Base-by-base conservation (phyloP, 2,888 invertebrate genomes). In the Drosophila kambysellisi region DNA sequence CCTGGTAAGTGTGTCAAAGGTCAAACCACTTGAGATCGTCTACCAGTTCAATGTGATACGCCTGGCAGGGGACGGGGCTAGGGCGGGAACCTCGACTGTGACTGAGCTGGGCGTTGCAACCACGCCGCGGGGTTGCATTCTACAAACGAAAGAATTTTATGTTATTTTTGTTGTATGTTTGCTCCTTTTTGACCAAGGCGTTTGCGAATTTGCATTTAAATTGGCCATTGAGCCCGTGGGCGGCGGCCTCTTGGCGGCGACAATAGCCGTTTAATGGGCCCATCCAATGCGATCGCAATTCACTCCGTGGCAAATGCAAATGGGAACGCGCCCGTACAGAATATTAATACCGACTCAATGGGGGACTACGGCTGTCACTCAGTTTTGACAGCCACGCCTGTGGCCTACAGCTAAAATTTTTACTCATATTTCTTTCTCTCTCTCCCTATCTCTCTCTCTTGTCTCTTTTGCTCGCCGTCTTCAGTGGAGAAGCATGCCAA, bases 1-100 rank as follows among this genome's bases (percentile, higher is more conserved):
- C 93, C 93, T 79, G 92, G 92, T 93, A 84, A 92, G 92, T 87
- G 90, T 81, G 63, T 77, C 65, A 62, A 65, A 66, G 70, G 66
- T 63, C 75, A 63, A 72, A 17, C 54, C 74, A 74, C 78, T 76
- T 79, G 64, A 79, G 65, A 61, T 60, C 76, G 43, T 50, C 53
- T 58, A 15, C 46, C 15, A 70, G 48, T 17, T 35, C 52, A 56
- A 64, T 59, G 62, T n/a, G 70, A 33, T 48, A 17, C 30, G 62
- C 68, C 57, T 64, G 63, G 60, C 67, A 54, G 82, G 74, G 15
- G 15, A 33, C 63, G 37, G 17, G 25, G 9, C 25, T 29, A 8
- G 29, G 30, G 43, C 46, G 12, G 12, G 12, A 15, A 15, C 8
- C 9, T n/a, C 15, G 30, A 37, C 20, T 37, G 20, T 17, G 64